These are phyloP conservation scores for Lissonota sp. DNA, from an alignment of 2,888 invertebrate species.

Conservation along the genomic window DNA sequence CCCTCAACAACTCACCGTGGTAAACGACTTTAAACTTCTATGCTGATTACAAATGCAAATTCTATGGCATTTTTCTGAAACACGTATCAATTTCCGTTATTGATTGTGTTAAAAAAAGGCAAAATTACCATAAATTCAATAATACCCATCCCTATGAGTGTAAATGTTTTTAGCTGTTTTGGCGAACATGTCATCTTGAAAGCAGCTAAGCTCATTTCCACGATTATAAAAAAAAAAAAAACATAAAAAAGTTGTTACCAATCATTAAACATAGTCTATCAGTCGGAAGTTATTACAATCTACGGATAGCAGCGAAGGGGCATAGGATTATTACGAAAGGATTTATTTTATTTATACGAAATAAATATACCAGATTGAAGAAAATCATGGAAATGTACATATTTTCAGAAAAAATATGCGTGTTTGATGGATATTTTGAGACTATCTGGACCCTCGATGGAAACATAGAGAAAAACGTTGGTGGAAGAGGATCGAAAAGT, in stretches of 20 bases:
- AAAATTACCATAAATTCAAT: background rate
- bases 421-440: background rate
- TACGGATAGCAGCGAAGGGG: conserved; percentile 69
- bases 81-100: background rate
- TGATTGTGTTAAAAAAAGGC: conserved; percentile 64
- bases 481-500: conserved; percentile 27
- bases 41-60: background rate
- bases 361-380: conserved; percentile 16
- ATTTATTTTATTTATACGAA: conserved; percentile 79
- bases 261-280: conserved; percentile 74
- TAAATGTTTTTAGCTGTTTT: conserved; percentile 6
- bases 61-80: conserved; percentile 2
- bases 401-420: too few species aligned
- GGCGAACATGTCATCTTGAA: background rate
- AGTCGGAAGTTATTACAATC: conserved; percentile 70
- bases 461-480: background rate
- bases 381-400: too few species aligned
- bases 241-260: conserved; percentile 4
- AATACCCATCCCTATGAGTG: background rate
- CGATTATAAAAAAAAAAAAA: conserved; percentile 3
- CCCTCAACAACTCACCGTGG: too few species aligned
- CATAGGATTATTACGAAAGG: conserved; percentile 73
- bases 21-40: too few species aligned
- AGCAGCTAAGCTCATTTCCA: background rate
- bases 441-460: background rate